Conservation (phyloP, 2,113 vertebrate species). For the Puntigrus tetrazona region DNA sequence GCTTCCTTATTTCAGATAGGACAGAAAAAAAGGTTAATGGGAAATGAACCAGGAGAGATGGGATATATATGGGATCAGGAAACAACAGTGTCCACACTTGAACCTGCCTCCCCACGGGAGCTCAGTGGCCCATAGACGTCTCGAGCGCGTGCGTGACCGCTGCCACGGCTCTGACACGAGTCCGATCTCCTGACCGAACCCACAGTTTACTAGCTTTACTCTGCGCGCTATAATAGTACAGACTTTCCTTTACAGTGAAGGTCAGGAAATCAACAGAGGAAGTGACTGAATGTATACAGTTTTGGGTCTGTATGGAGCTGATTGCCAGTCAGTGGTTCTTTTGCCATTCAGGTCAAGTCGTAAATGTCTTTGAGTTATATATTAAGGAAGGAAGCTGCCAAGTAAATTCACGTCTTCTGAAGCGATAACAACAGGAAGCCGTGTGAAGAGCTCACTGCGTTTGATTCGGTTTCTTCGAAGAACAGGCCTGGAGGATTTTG, state of each 20-base stretch:
- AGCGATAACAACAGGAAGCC: constrained; percentile 23
- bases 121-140: not conserved
- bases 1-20: not conserved
- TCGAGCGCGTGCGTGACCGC: constrained; percentile 16
- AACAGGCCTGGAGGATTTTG: constrained; percentile 21
- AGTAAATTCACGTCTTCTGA: constrained; percentile 27
- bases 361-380: constrained; percentile 15
- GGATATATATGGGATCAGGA: constrained; percentile 7
- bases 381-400: constrained; percentile 24
- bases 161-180: constrained; percentile 23
- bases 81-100: constrained; percentile 11
- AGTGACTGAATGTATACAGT: not conserved
- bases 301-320: not conserved
- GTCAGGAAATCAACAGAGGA: constrained; percentile 11
- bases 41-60: constrained; percentile 3
- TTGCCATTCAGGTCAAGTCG: not conserved
- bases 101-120: not conserved
- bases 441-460: constrained; percentile 19
- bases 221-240: not conserved
- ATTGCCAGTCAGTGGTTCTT: not conserved
- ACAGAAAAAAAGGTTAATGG: not conserved
- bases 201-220: not conserved
- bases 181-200: not conserved
- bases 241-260: not conserved
- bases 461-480: constrained; percentile 27